Evolutionary conservation across 2,113 vertebrate genomes (phyloP), one percentile per base, ranked within the genome.

Genomic region (Corydoras sp.): DNA sequence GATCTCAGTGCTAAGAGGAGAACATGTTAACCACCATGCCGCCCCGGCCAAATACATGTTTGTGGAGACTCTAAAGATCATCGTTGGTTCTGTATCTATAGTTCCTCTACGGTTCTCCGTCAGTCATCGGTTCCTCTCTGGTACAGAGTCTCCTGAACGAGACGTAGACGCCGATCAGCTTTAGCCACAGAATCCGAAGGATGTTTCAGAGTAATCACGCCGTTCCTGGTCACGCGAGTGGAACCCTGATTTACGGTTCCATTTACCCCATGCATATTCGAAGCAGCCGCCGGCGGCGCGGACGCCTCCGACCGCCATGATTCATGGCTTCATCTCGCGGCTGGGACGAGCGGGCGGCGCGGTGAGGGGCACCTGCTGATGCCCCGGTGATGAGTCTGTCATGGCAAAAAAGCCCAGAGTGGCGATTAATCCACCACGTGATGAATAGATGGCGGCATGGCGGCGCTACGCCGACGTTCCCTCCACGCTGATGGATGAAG

Each of bases 401-500:
- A 92, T 81, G 85, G 88, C 85, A 88, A 85, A 88, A 85, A 87
- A 88, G 83, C 89, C 87, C 83, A 86, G 90, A 88, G 87, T 88
- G 85, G 89, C 93, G 94, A 93, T 94, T 91, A 92, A 93, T 94
- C 92, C 83, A 85, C 84, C 86, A 87, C 89, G 89, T 92, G 92
- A 93, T 92, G 92, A 92, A 91, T 93, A 93, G 92, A 91, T 89
- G 83, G 76, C 85, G 84, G 85, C 85, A 62, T 60, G 85, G 85
- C 92, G 91, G 90, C 83, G 89, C 90, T 90, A 91, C 90, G 90
- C 88, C 18, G 82, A 89, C 84, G 81, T 91, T 91, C 91, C 88
- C 89, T 88, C 91, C 91, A 88, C 88, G 90, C 89, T 93, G 93
- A 95, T 92, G 92, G 92, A 95, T 93, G 90, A 92, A 94, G 91